A percentile compares a stretch with the other conserved stretches of the same genome.
Conservation (phyloP, 2,888 invertebrate species). For the Geotrupes spiniger region DNA sequence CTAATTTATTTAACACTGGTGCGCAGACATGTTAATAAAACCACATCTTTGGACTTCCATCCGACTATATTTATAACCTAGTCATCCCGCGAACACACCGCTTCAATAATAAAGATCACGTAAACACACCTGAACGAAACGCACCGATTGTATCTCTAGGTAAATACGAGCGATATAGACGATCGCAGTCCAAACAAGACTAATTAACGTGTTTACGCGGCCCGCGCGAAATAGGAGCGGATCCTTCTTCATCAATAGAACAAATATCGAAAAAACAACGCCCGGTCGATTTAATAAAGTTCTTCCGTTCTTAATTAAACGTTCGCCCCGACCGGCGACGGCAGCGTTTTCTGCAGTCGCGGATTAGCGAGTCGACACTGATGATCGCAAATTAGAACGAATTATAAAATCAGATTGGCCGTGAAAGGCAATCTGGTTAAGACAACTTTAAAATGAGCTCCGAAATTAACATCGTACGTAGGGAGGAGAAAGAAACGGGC, state of each 20-base stretch:
- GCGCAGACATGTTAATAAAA: too few relatives aligned
- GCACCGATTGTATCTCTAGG: too few relatives aligned
- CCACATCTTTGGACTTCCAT: too few relatives aligned
- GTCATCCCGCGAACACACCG: too few relatives aligned
- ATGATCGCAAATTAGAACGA: slow-evolving; percentile 28
- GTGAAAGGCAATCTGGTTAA: slow-evolving; percentile 21
- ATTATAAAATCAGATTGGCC: slow-evolving; percentile 25
- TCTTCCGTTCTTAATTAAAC: slow-evolving; percentile 22
- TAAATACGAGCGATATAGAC: too few relatives aligned
- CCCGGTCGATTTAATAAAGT: slow-evolving; percentile 17
- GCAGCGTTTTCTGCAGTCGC: slow-evolving; percentile 7
- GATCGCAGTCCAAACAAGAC: too few relatives aligned
- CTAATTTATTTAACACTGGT: too few relatives aligned
- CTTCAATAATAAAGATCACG: too few relatives aligned
- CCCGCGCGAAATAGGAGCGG: too few relatives aligned
- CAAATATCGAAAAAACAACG: background rate
- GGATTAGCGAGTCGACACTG: slow-evolving; percentile 27
- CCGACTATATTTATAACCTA: too few relatives aligned
- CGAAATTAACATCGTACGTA: slow-evolving; percentile 18
- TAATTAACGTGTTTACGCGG: too few relatives aligned
- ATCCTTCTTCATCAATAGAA: background rate
- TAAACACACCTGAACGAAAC: too few relatives aligned
- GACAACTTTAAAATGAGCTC: slow-evolving; percentile 20
- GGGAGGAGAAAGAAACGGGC: slow-evolving; percentile 12
- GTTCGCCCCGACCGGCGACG: slow-evolving; percentile 1